phyloP scores from a whole-genome alignment of 2,113 vertebrate species.

The Lophura nycthemera region DNA sequence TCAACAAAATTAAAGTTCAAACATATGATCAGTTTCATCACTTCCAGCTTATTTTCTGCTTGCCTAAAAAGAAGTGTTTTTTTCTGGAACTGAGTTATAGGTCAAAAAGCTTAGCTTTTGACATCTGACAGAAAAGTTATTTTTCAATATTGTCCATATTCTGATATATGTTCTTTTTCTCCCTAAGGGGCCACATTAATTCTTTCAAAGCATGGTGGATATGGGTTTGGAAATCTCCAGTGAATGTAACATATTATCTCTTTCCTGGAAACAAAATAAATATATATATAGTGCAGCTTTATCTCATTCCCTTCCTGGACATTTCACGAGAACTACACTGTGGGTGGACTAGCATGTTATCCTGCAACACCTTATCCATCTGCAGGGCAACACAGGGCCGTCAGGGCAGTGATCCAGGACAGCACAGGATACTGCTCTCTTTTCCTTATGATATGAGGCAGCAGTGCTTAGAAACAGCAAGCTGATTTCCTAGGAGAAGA shows the following conservation, averaged over 20 bases:
- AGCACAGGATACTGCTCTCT: not conserved
- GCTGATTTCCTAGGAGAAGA: not conserved
- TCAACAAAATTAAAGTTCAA: conserved; percentile 57
- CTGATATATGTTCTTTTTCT: not conserved
- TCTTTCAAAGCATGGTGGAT: not conserved
- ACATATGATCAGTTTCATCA: conserved; percentile 49
- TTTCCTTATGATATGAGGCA: not conserved
- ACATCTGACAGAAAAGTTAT: not conserved
- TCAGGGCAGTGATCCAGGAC: not conserved
- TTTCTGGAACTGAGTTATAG: conserved; percentile 33
- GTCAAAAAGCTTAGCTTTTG: conserved; percentile 39
- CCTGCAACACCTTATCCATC: not conserved
- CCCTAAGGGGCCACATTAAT: not conserved
- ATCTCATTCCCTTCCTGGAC: not conserved
- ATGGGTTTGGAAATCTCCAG: not conserved
- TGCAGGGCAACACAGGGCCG: not conserved
- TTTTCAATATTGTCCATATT: not conserved
- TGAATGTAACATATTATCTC: not conserved
- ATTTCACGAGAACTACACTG: not conserved
- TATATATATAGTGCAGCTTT: not conserved
- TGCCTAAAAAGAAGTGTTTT: conserved; percentile 19
- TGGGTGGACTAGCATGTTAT: not conserved
- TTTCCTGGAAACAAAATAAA: not conserved
- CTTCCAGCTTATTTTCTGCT: conserved; percentile 36
- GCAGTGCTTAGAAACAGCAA: not conserved